Base-by-base conservation (phyloP, 2,113 vertebrate species). In the Arvicanthis niloticus region DNA sequence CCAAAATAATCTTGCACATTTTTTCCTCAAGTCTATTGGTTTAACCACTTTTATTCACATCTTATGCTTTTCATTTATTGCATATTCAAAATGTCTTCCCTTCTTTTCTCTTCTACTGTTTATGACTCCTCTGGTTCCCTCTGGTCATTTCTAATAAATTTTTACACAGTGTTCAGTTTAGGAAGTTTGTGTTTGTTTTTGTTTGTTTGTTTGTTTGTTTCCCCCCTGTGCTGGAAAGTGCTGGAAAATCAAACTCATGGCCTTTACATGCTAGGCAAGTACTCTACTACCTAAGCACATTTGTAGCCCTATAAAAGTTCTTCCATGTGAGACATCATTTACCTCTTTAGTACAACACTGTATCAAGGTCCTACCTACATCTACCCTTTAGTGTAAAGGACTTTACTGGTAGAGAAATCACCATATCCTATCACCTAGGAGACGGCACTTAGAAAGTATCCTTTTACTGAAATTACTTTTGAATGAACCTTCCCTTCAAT, bases 21-120 rank as follows among this genome's bases (percentile, higher is more conserved):
- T 91, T 91, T 94, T 95, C 75, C 51, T 90, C 81, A 94, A 94
- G 96, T 2, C 53, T 88, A 70, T 15, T 37, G 26, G 92, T 70
- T 94, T 67, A 37, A 85, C 40, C 40, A 58, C 56, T 65, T 89
- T 93, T 51, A 94, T 40, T 95, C 58, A 94, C 21, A 95, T 70
- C 16, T 86, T 82, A 86, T 16, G n/a, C n/a, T 62, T 65, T 45
- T 91, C 53, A 78, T 48, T 29, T 85, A 75, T n/a, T 68, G 65
- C 73, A 65, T 91, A 62, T 24, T 91, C 93, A 95, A 90, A 96
- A 81, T 78, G 9, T 76, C 84, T 42, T 93, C 91, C 78, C 51
- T 70, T 88, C 42, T 45, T 34, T 0, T 75, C 8, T 72, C 51
- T 26, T 16, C 78, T 40, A 68, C 21, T 15, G 13, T 78, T 91